Evolutionary conservation across 1,140 invertebrate genomes (phyloP).

Genomic region (Zaprionus gabonicus): DNA sequence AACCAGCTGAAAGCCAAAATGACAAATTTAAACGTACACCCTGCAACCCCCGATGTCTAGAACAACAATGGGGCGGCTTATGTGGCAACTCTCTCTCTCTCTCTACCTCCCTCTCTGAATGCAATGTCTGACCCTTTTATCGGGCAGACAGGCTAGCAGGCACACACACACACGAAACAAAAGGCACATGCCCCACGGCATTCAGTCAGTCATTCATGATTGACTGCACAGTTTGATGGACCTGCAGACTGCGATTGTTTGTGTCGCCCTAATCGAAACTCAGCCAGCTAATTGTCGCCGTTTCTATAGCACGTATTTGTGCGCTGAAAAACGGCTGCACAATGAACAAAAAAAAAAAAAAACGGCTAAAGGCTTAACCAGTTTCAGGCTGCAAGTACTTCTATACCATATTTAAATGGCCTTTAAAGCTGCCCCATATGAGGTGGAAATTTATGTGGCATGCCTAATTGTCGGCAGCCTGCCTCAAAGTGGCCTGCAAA

Average conservation of each 20-base stretch:
- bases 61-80: slow-evolving; percentile 42
- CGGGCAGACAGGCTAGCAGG: slow-evolving; percentile 30
- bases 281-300: slow-evolving; percentile 40
- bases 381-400: slow-evolving; percentile 52
- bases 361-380: not conserved
- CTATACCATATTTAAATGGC: slow-evolving; percentile 77
- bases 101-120: slow-evolving; percentile 15
- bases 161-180: slow-evolving; percentile 5
- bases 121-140: slow-evolving; percentile 45
- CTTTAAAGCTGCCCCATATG: slow-evolving; percentile 52
- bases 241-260: slow-evolving; percentile 10
- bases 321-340: slow-evolving; percentile 12
- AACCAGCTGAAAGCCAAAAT: slow-evolving; percentile 18
- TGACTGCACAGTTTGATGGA: slow-evolving; percentile 37
- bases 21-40: slow-evolving; percentile 25
- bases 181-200: slow-evolving; percentile 15
- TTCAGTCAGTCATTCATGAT: slow-evolving; percentile 40
- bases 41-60: not conserved
- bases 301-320: slow-evolving; percentile 27
- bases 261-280: slow-evolving; percentile 25
- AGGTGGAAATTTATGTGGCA: slow-evolving; percentile 78
- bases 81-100: slow-evolving; percentile 10
- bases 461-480: slow-evolving; percentile 76
- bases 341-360: not conserved
- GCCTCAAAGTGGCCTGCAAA: slow-evolving; percentile 64